Evolutionary conservation across 2,113 vertebrate species (phyloP).

Genomic region (Triplophysa tibetana): DNA sequence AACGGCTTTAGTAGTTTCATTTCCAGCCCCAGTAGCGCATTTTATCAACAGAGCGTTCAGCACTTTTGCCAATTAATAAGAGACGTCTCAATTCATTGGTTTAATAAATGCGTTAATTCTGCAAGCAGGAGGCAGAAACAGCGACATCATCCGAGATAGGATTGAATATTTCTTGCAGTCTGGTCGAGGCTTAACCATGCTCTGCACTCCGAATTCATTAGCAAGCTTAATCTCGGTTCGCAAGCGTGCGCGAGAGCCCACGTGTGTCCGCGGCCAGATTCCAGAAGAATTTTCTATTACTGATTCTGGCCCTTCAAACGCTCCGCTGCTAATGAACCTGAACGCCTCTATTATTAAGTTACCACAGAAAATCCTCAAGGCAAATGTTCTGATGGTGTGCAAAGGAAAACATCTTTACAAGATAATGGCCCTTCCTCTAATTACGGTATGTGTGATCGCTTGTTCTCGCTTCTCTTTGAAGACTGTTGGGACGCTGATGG

Average conservation of each 20-base stretch:
- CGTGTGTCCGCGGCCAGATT: conserved; percentile 28
- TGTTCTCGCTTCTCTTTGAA: conserved; percentile 53
- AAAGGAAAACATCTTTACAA: conserved; percentile 82
- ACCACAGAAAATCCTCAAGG: conserved; percentile 75
- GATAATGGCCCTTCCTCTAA: conserved; percentile 78
- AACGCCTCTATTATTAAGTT: conserved; percentile 84
- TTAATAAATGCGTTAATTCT: conserved; percentile 78
- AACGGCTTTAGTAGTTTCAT: conserved; percentile 64
- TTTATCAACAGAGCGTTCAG: conserved; percentile 58
- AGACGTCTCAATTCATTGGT: conserved; percentile 69
- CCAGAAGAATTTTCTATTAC: conserved; percentile 63
- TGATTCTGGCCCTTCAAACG: conserved; percentile 75
- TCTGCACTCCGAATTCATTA: conserved; percentile 47
- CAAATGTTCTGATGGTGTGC: conserved; percentile 69
- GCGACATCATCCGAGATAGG: conserved; percentile 68
- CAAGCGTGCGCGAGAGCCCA: conserved; percentile 36
- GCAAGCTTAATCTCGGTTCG: conserved; percentile 38
- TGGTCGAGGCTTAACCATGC: conserved; percentile 55
- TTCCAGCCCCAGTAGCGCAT: conserved; percentile 52
- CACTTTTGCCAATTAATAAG: conserved; percentile 65
- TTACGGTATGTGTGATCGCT: conserved; percentile 72
- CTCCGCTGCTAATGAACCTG: conserved; percentile 76
- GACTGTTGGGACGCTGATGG: conserved; percentile 1
- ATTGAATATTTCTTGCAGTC: conserved; percentile 67
- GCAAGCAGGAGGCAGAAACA: conserved; percentile 67